These are phyloP conservation scores for Alethe castanea DNA, from an alignment of 2,113 vertebrate genomes.

Conservation along the genomic window DNA sequence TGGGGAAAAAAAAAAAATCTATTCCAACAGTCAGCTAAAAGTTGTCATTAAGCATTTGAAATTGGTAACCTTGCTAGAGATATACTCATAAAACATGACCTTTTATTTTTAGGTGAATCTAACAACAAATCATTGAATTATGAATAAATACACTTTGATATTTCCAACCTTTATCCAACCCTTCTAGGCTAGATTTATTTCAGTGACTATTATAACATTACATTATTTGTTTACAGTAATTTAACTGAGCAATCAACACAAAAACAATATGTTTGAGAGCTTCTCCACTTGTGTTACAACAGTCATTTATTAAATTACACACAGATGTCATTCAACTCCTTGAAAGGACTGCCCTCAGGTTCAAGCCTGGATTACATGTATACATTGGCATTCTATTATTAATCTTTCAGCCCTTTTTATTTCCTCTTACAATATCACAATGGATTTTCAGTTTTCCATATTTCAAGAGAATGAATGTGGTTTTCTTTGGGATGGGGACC, in stretches of 20 bases:
- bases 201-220: not conserved
- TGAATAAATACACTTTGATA: not conserved
- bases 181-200: slow-evolving; percentile 40
- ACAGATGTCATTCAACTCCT: slow-evolving; percentile 22
- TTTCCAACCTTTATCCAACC: slow-evolving; percentile 35
- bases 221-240: slow-evolving; percentile 60
- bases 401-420: slow-evolving; percentile 2
- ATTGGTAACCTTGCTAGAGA: slow-evolving; percentile 17
- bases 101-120: slow-evolving; percentile 43
- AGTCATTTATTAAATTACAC: slow-evolving; percentile 61
- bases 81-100: not conserved
- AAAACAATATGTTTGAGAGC: slow-evolving; percentile 44
- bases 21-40: not conserved
- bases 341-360: slow-evolving; percentile 39
- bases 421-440: not conserved
- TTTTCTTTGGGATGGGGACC: not conserved
- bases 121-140: slow-evolving; percentile 13
- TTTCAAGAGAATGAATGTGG: not conserved
- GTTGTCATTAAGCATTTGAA: slow-evolving; percentile 22
- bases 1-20: not conserved
- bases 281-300: slow-evolving; percentile 31
- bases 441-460: not conserved
- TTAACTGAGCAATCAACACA: slow-evolving; percentile 56
- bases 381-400: slow-evolving; percentile 42
- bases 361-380: slow-evolving; percentile 45